Evolutionary conservation across 1,140 invertebrate genomes (phyloP), one percentile per base, ranked within the genome.

Genomic region (Aporrectodea caliginosa): DNA sequence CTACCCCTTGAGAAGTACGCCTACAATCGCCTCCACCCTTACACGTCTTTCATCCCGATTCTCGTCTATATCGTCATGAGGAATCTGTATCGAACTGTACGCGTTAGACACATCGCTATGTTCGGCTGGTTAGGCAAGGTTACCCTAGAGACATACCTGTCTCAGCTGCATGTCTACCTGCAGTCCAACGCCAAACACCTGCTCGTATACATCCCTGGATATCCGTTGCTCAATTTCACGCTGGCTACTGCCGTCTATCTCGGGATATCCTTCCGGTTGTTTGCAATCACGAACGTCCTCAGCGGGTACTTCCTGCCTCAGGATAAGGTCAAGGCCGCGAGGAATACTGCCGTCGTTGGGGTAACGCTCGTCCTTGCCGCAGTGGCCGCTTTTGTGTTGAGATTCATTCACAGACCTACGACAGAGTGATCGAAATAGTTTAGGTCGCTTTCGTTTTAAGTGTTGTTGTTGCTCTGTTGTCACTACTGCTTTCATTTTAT

Each of bases 61-160:
- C 1, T 84, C 12, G 35, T 78, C n/a, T 85, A 81, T 78, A 83
- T 85, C 32, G 78, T 84, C 22, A 31, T 83, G 0, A 73, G 85
- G 34, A 85, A 85, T 70, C 35, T 80, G 0, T 83, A 82, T 75
- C 82, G n/a, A 72, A 29, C 70, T 6, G 70, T 27, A 72, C 6
- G n/a, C 6, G 27, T 72, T 2, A 6, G 70, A 6, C 27, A 72
- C 31, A 29, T 84, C 1, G n/a, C 72, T 16, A 72, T 85, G 69
- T 85, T 85, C 77, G 82, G 81, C 2, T 83, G 77, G 75, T 73
- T 85, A 16, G 85, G 84, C 27, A 85, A 83, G 78, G 85, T 85
- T 14, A 85, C 85, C 0, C 73, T 85, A 31, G 85, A 85, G 75
- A 85, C 85, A 1, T 85, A 85, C 78, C 80, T 85, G 30, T 84